These are phyloP conservation scores for Synergus umbraculus DNA, from an alignment of 2,888 invertebrate species.

Conservation along the genomic window DNA sequence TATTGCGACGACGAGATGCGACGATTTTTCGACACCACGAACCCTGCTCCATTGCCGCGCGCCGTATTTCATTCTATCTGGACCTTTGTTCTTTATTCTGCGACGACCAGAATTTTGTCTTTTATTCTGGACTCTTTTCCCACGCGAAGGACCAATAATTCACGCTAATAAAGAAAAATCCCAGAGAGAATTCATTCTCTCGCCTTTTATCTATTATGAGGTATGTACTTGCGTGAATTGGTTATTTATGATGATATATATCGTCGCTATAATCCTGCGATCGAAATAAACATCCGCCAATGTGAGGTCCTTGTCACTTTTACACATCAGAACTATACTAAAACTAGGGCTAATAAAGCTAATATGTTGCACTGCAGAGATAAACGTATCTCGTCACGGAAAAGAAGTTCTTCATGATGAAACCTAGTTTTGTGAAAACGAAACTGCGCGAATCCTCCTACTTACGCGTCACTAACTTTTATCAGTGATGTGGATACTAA, in stretches of 20 bases:
- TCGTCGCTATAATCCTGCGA: neutral
- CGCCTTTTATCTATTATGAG: constrained; percentile 20
- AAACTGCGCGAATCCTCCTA: constrained; percentile 68
- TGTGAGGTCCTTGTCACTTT: no score
- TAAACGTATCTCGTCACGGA: constrained; percentile 40
- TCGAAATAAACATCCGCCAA: neutral
- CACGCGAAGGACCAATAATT: constrained; percentile 33
- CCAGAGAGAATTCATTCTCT: constrained; percentile 26
- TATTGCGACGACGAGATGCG: constrained; percentile 60
- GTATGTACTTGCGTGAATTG: constrained; percentile 7
- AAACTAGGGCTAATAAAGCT: no score
- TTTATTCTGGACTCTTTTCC: constrained; percentile 32
- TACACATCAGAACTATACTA: no score
- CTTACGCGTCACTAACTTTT: constrained; percentile 70
- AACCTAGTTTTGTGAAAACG: constrained; percentile 64
- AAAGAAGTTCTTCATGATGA: constrained; percentile 57
- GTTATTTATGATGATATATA: neutral
- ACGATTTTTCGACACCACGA: constrained; percentile 60
- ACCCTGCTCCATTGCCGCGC: constrained; percentile 17
- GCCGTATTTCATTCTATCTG: constrained; percentile 33
- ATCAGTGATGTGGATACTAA: constrained; percentile 58
- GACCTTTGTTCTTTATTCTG: constrained; percentile 35
- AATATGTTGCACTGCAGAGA: neutral
- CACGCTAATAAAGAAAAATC: constrained; percentile 29
- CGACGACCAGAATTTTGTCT: constrained; percentile 38